Conservation (phyloP, 2,797 vertebrate genomes). For the Gadopsis marmoratus region DNA sequence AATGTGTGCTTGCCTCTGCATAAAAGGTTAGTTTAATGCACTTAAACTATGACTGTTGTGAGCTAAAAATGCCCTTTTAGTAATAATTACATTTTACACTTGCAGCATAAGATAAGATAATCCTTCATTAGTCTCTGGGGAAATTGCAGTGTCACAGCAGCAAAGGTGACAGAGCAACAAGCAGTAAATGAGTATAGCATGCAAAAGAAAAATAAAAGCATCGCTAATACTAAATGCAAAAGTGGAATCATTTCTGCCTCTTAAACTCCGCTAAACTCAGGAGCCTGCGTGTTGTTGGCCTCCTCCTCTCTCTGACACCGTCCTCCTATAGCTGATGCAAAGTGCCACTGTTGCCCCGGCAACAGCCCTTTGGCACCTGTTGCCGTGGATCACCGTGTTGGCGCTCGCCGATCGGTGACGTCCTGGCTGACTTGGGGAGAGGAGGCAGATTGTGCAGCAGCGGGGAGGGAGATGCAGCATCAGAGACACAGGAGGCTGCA, state of each 20-base stretch:
- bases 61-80: no score
- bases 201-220: no score
- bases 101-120: no score
- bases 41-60: background rate
- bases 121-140: no score
- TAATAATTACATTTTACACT: no score
- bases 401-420: conserved; percentile 22
- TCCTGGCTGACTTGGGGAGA: conserved; percentile 31
- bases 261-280: conserved; percentile 5
- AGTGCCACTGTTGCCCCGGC: conserved; percentile 51
- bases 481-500: conserved; percentile 6
- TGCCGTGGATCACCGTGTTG: conserved; percentile 43
- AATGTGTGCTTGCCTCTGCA: no score
- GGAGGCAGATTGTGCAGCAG: conserved; percentile 41
- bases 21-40: background rate
- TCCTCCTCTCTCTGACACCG: background rate
- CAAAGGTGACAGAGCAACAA: no score
- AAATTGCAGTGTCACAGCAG: no score
- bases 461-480: background rate
- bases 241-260: background rate
- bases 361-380: conserved; percentile 67
- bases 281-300: background rate
- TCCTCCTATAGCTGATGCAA: conserved; percentile 49
- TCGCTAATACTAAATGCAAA: no score
- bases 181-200: no score